Evolutionary conservation across 1,140 invertebrate genomes (phyloP).

Genomic region (Gonioctena quinquepunctata): DNA sequence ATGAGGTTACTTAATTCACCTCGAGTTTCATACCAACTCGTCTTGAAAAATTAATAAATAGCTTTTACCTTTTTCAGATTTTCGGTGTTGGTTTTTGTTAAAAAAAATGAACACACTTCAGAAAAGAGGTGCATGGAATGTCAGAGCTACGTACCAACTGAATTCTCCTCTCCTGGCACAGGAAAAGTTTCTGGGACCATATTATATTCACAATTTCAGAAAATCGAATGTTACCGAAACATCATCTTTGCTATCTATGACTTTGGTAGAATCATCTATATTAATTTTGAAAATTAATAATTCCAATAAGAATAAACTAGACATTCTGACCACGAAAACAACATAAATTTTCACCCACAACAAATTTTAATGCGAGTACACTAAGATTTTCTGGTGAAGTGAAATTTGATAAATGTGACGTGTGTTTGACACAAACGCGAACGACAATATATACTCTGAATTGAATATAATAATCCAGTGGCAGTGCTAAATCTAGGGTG

Average conservation of each 20-base stretch:
- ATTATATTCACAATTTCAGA: constrained; percentile 26
- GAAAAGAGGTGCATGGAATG: no score
- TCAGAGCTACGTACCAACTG: neutral
- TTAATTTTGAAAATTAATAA: constrained; percentile 32
- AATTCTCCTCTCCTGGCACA: neutral
- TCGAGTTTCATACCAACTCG: neutral
- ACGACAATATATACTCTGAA: no score
- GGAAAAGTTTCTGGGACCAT: constrained; percentile 9
- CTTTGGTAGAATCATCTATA: constrained; percentile 21
- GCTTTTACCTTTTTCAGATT: no score
- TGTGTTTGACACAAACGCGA: neutral
- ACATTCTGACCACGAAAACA: constrained; percentile 14
- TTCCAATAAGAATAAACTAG: constrained; percentile 34
- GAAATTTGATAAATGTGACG: neutral
- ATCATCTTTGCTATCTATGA: constrained; percentile 27
- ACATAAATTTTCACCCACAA: constrained; percentile 18
- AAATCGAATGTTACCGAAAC: constrained; percentile 32
- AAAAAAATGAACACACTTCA: no score
- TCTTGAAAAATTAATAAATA: no score
- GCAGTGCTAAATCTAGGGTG: no score
- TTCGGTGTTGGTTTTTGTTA: no score
- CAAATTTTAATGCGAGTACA: constrained; percentile 15
- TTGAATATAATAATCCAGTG: no score
- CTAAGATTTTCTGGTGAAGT: neutral
- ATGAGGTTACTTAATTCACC: neutral